phyloP scores from a whole-genome alignment of 2,888 invertebrate species.

The Aphodius sticticus region DNA sequence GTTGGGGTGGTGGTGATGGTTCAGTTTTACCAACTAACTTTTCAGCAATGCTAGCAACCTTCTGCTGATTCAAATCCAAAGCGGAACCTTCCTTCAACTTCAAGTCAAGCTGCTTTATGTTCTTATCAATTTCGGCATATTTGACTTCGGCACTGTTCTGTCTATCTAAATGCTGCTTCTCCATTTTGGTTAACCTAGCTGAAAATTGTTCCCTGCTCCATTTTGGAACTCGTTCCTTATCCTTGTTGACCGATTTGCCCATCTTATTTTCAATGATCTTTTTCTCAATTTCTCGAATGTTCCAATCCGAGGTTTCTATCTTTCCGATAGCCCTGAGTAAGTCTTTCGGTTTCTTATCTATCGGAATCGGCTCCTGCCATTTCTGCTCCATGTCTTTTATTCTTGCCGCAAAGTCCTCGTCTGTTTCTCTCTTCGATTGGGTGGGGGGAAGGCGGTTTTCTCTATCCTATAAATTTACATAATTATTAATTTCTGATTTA shows the following conservation, averaged over 20 bases:
- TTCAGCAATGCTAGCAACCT: slow-evolving; percentile 89
- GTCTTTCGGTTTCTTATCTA: slow-evolving; percentile 84
- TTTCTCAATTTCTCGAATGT: slow-evolving; percentile 88
- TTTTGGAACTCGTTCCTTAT: slow-evolving; percentile 82
- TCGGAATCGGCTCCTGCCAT: slow-evolving; percentile 66
- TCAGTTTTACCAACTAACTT: slow-evolving; percentile 66
- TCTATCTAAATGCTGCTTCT: slow-evolving; percentile 68
- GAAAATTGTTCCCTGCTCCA: slow-evolving; percentile 88
- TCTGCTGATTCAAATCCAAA: slow-evolving; percentile 69
- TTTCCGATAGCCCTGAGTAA: slow-evolving; percentile 87
- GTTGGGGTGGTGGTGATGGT: slow-evolving; percentile 41
- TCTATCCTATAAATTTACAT: slow-evolving; percentile 51
- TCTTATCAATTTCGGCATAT: slow-evolving; percentile 77
- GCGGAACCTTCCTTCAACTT: slow-evolving; percentile 81
- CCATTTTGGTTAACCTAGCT: slow-evolving; percentile 75
- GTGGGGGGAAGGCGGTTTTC: slow-evolving; percentile 44
- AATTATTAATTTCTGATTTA: slow-evolving; percentile 23
- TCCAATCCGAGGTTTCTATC: slow-evolving; percentile 91
- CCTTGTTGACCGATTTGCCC: slow-evolving; percentile 67
- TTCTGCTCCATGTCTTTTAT: slow-evolving; percentile 83
- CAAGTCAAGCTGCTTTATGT: slow-evolving; percentile 74
- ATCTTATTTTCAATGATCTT: slow-evolving; percentile 83
- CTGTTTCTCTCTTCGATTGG: slow-evolving; percentile 52
- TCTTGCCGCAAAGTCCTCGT: slow-evolving; percentile 68
- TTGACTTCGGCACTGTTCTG: slow-evolving; percentile 66